Conservation (phyloP, 2,113 vertebrate species). For the Melanerpes formicivorus region DNA sequence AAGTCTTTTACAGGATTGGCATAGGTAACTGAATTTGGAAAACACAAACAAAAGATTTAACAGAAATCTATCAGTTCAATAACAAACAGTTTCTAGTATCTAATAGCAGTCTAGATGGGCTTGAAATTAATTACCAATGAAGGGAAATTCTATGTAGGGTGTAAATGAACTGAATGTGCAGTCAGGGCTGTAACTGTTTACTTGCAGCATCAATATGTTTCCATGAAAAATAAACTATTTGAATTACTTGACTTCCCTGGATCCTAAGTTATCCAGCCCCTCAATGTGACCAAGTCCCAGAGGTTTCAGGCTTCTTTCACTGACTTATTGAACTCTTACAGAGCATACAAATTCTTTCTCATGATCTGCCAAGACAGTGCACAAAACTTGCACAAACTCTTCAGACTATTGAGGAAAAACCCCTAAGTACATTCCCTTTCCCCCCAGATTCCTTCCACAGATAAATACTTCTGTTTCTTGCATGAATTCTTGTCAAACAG, state of each 20-base stretch:
- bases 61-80: neutral
- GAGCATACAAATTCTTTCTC: neutral
- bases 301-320: conserved; percentile 14
- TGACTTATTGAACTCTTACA: neutral
- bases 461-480: neutral
- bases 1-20: neutral
- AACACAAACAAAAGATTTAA: neutral
- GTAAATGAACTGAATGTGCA: neutral
- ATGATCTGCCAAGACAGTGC: neutral
- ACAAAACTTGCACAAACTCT: neutral
- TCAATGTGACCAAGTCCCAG: neutral
- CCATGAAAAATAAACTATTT: neutral
- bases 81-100: neutral
- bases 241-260: neutral
- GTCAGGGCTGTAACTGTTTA: neutral
- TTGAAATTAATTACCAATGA: neutral
- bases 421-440: neutral
- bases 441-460: neutral
- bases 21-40: neutral
- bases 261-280: neutral
- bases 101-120: neutral
- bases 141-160: neutral
- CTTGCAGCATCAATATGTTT: neutral
- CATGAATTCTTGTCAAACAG: neutral
- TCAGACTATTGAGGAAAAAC: neutral